These are phyloP conservation scores for Equus quagga DNA, from an alignment of 2,113 vertebrate genomes.

Conservation along the genomic window DNA sequence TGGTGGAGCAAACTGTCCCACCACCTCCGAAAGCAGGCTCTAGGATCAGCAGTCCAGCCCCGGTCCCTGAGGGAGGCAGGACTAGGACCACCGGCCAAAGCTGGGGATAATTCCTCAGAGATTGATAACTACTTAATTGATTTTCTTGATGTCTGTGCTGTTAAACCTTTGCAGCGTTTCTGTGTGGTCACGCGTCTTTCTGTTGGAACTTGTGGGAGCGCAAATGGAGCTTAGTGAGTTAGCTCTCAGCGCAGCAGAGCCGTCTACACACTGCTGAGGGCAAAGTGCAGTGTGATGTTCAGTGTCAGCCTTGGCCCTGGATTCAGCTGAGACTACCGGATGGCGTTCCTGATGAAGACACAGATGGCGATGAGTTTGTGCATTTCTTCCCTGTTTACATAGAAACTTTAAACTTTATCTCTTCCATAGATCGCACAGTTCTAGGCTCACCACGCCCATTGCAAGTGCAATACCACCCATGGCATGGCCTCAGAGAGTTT, in stretches of 20 bases:
- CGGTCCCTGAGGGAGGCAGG: background rate
- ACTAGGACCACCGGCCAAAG: background rate
- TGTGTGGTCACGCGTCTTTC: slow-evolving; percentile 20
- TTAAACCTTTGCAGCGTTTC: background rate
- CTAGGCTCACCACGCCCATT: background rate
- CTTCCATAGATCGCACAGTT: no score
- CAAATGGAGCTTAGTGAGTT: background rate
- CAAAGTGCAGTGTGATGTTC: no score
- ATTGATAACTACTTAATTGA: background rate
- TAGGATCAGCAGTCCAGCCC: background rate
- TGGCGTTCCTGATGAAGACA: rapidly evolving
- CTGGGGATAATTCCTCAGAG: background rate
- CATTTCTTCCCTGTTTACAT: background rate
- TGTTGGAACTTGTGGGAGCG: background rate
- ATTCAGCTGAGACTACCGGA: rapidly evolving
- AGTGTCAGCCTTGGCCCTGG: background rate
- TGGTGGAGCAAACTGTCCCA: background rate
- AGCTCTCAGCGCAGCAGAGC: background rate
- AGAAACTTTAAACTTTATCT: no score
- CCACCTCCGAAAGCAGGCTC: no score
- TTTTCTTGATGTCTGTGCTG: background rate
- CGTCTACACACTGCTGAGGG: background rate
- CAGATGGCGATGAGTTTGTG: background rate
- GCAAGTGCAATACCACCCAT: background rate
- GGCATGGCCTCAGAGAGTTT: rapidly evolving